phyloP scores from a whole-genome alignment of 23 tunicate genomes.

The Diplosoma virens region DNA sequence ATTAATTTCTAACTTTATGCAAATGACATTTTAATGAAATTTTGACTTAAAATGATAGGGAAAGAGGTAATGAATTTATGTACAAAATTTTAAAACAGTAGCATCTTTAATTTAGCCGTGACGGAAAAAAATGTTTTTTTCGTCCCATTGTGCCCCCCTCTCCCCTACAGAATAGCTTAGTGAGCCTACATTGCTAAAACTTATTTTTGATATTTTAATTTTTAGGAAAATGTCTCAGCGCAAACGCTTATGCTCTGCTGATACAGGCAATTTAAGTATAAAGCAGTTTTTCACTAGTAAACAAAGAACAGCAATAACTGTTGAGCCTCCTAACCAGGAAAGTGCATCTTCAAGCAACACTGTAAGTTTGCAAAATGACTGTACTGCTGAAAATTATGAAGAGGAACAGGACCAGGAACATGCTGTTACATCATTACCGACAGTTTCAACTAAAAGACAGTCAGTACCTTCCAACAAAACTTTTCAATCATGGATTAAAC shows the following conservation, averaged over 20 bases:
- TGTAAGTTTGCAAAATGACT: neutral
- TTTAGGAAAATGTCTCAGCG: neutral
- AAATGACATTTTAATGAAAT: too few relatives aligned
- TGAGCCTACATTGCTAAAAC: too few relatives aligned
- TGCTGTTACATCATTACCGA: neutral
- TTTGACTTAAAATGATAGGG: too few relatives aligned
- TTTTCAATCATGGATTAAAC: neutral
- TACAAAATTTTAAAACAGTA: too few relatives aligned
- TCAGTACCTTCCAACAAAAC: neutral
- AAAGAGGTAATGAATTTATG: too few relatives aligned
- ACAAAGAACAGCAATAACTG: neutral
- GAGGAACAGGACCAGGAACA: neutral
- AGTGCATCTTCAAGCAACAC: neutral
- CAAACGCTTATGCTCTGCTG: neutral
- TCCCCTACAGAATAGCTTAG: too few relatives aligned
- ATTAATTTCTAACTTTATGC: too few relatives aligned
- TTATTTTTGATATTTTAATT: too few relatives aligned
- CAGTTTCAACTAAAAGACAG: neutral
- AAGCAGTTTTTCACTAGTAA: neutral
- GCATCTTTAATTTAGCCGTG: too few relatives aligned
- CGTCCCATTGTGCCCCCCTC: too few relatives aligned
- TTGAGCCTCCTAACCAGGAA: neutral
- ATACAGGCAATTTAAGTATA: neutral
- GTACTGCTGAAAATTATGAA: neutral
- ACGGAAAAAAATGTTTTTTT: too few relatives aligned